These are phyloP conservation scores for Meriones psammophilus DNA, from an alignment of 2,797 vertebrate genomes.

Conservation along the genomic window DNA sequence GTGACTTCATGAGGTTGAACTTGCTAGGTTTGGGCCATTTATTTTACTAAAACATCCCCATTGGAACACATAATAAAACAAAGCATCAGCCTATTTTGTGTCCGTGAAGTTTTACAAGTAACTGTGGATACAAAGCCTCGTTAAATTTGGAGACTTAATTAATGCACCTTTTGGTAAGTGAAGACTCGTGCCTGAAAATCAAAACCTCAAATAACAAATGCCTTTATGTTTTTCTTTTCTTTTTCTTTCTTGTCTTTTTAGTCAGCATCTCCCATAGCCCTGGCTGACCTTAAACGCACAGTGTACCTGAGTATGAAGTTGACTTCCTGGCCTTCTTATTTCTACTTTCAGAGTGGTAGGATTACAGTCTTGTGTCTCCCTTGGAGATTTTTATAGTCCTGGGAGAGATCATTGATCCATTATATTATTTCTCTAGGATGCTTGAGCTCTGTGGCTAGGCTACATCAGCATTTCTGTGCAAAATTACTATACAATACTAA, in stretches of 20 bases:
- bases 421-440: background rate
- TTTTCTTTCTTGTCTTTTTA: background rate
- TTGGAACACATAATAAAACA: background rate
- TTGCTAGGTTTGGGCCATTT: background rate
- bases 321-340: background rate
- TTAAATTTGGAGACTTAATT: background rate
- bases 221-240: background rate
- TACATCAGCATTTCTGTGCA: background rate
- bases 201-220: background rate
- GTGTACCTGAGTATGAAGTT: background rate
- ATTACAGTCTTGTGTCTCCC: background rate
- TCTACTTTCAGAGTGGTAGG: background rate
- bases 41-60: background rate
- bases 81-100: background rate
- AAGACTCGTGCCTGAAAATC: background rate
- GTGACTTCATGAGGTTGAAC: background rate
- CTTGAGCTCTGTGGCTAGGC: background rate
- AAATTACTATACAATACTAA: conserved; percentile 10
- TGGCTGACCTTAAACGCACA: background rate
- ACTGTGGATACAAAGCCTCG: background rate
- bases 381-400: background rate
- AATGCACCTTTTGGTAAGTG: background rate
- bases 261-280: background rate
- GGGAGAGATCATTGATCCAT: background rate
- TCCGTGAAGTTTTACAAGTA: background rate